Base-by-base conservation (phyloP, 2,797 vertebrate genomes). In the Pelochelys cantorii region DNA sequence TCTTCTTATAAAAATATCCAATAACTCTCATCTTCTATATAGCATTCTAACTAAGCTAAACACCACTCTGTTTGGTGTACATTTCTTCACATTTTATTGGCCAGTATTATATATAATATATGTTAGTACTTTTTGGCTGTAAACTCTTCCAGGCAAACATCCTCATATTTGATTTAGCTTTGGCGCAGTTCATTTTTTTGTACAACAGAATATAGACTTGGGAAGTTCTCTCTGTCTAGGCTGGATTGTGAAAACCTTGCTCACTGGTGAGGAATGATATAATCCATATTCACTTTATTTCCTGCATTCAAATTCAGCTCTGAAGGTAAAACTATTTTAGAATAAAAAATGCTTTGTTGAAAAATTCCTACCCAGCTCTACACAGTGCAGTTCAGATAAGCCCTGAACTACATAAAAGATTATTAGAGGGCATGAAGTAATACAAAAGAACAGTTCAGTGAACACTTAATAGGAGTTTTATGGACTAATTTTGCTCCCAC, bases 121-220 rank as follows among this genome's bases (percentile, higher is more conserved):
- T 52, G 12, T 74, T 91, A 74, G 65, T 82, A 4, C 1, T 56
- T 31, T 86, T 37, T 31, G 11, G 31, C 1, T 15, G 2, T 42
- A 93, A 77, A 27, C 86, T 0, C 62, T 89, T 89, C 79, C 71
- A 27, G 60, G 71, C 12, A 60, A 7, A 42, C 34, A 79, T 37
- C 7, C 84, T 75, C 2, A 25, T 84, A 62, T 86, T 71, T 86
- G 55, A 54, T 79, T 85, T 89, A 77, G 12, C 20, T 81, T n/a
- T 78, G 27, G 84, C 68, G 86, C n/a, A 82, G 81, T 75, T 89
- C 48, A 80, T 48, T 10, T 62, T 84, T 77, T 78, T 79, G 11
- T 81, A 15, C 22, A 85, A 7, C 14, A 84, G 6, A 77, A 7
- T 59, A 81, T 60, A 57, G 88, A 79, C 22, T 85, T 71, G 62